A percentile compares a stretch with the other conserved stretches of the same genome.
phyloP scores from a whole-genome alignment of 2,113 vertebrate species.

The Zeus faber region DNA sequence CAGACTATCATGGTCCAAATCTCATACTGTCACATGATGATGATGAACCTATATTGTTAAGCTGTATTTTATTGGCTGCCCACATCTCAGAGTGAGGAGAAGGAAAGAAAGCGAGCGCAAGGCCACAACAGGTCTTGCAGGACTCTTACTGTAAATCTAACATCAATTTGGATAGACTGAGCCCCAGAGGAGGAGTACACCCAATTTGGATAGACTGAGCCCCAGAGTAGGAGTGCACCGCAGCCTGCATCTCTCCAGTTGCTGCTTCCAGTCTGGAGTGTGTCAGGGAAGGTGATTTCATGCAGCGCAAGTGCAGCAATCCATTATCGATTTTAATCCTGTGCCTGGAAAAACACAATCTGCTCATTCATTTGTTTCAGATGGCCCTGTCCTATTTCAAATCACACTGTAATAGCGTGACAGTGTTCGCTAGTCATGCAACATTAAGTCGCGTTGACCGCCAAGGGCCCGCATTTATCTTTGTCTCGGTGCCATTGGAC shows the following conservation, averaged over 20 bases:
- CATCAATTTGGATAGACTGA: neutral
- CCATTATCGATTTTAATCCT: too few relatives aligned
- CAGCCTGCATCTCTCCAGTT: neutral
- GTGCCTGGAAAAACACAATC: too few relatives aligned
- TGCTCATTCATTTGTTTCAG: too few relatives aligned
- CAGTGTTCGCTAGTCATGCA: too few relatives aligned
- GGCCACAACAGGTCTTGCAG: neutral
- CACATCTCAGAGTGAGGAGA: neutral
- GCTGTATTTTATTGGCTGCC: neutral
- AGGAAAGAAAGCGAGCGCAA: neutral
- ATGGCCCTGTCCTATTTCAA: too few relatives aligned
- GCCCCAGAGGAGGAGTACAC: neutral
- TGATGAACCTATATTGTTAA: too few relatives aligned
- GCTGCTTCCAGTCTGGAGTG: neutral
- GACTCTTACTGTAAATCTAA: neutral
- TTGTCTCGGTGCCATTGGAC: slow-evolving; percentile 8
- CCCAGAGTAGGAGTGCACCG: neutral
- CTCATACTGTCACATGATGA: too few relatives aligned
- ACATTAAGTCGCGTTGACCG: too few relatives aligned
- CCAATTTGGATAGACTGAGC: neutral
- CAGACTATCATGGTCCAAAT: too few relatives aligned
- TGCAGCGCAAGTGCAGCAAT: neutral
- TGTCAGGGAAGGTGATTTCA: neutral
- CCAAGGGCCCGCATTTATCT: slow-evolving; percentile 18
- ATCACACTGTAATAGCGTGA: neutral